Base-by-base conservation (phyloP, 1,140 invertebrate genomes). In the Anastrepha obliqua region DNA sequence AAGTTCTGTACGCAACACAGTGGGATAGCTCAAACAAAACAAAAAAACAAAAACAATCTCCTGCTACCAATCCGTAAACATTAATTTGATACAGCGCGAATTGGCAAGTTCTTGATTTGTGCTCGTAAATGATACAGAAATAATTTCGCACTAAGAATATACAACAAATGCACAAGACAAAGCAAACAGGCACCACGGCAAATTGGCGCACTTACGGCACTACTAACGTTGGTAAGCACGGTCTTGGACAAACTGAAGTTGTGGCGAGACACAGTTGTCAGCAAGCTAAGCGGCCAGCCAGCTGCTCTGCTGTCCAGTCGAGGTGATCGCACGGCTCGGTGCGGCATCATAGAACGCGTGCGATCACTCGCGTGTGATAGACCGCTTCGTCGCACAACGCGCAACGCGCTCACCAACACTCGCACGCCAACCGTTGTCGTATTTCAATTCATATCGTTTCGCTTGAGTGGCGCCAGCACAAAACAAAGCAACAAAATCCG, bases 221-320 rank as follows among this genome's bases (percentile, higher is more conserved):
- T n/a, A 81, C 74, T 55, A 81, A 81, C 91, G 90, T 91, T 91
- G 89, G 89, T 91, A 89, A 90, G 88, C 90, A 90, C 91, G 91
- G 90, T 91, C 91, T 91, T 91, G 90, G 91, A 91, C 91, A 91
- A 91, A 91, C 91, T 91, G 89, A 91, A 91, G 91, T 91, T 90
- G 47, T 42, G 47, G 44, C 42, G 74, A 81, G 74, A 29, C 47
- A 55, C 74, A 81, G 55, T 81, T 81, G 74, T 81, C 74, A 47
- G 67, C 67, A 74, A 74, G 74, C 74, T 81, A 81, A 17, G 47
- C 42, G 39, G 67, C 42, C 42, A 55, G 47, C n/a, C 17, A 20
- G 47, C 8, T 42, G 47, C 55, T 81, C 74, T 81, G 47, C 47
- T 81, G 74, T 81, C 74, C 74, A n/a, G 20, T n/a, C 55, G 51